A percentile compares a stretch with the other conserved stretches of the same genome.
These are phyloP conservation scores for Mastigias papua DNA, from an alignment of 30 jellyfish, hydroid and myxozoan species.

Conservation along the genomic window DNA sequence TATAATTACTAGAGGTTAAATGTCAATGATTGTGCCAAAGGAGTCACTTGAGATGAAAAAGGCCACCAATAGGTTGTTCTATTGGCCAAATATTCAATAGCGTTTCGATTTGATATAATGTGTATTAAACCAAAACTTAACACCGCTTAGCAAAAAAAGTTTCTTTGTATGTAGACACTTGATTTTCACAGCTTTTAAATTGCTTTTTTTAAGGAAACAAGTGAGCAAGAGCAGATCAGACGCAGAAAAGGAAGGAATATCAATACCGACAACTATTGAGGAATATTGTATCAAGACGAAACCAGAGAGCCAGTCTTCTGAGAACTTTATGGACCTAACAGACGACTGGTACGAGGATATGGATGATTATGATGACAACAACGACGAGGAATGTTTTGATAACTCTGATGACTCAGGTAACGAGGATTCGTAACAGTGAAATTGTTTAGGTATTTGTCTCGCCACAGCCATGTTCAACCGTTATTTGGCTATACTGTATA, in stretches of 20 bases:
- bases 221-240: conserved; percentile 93
- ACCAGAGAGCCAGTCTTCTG: conserved; percentile 90
- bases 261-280: conserved; percentile 88
- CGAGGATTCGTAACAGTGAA: conserved; percentile 75
- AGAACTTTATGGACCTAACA: conserved; percentile 81
- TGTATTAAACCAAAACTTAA: too few relatives aligned
- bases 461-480: too few relatives aligned
- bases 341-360: conserved; percentile 99
- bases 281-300: conserved; percentile 91
- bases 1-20: too few relatives aligned
- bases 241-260: conserved; percentile 94
- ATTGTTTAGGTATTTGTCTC: conserved; percentile 22
- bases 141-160: too few relatives aligned
- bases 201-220: conserved; percentile 78
- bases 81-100: too few relatives aligned
- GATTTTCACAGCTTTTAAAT: background rate
- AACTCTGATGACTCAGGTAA: conserved; percentile 96
- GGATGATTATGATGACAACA: conserved; percentile 88
- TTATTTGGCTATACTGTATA: too few relatives aligned
- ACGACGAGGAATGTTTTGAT: conserved; percentile 92
- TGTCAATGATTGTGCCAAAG: too few relatives aligned
- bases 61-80: too few relatives aligned
- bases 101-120: too few relatives aligned
- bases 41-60: too few relatives aligned
- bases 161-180: too few relatives aligned